Evolutionary conservation across 2,797 vertebrate species (phyloP).

Genomic region (Rachycentron canadum): DNA sequence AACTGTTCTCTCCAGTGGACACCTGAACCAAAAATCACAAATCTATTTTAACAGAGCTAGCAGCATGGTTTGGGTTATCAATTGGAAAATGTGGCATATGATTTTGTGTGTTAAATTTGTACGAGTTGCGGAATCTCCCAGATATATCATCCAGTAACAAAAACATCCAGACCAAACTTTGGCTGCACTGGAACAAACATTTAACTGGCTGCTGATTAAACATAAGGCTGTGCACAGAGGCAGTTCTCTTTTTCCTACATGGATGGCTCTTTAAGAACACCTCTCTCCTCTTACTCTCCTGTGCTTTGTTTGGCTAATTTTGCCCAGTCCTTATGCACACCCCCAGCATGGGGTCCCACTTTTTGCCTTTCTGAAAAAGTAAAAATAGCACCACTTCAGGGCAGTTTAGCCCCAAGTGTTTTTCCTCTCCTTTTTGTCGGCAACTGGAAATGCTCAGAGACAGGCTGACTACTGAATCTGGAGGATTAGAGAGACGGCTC

Average conservation of each 20-base stretch:
- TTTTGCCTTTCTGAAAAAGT: conserved; percentile 80
- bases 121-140: conserved; percentile 1
- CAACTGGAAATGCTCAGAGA: conserved; percentile 83
- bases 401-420: conserved; percentile 85
- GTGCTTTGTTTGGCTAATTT: conserved; percentile 80
- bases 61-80: conserved; percentile 25
- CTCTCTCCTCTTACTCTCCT: conserved; percentile 59
- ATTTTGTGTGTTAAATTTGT: conserved; percentile 36
- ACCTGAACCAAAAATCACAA: conserved; percentile 32
- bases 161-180: conserved; percentile 14
- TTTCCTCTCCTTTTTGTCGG: conserved; percentile 75
- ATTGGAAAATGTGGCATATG: conserved; percentile 9
- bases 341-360: conserved; percentile 75
- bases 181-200: conserved; percentile 34
- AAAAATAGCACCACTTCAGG: conserved; percentile 88
- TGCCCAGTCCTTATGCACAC: conserved; percentile 63
- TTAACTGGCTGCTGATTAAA: conserved; percentile 15
- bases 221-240: conserved; percentile 19
- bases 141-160: conserved; percentile 4
- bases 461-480: conserved; percentile 85
- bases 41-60: conserved; percentile 38
- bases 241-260: conserved; percentile 28
- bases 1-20: conserved; percentile 30
- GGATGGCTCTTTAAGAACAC: conserved; percentile 50
- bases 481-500: conserved; percentile 85